A percentile compares a stretch with the other conserved stretches of the same genome.
Evolutionary conservation across 2,113 vertebrate species (phyloP).

Genomic region (Cebus imitator): DNA sequence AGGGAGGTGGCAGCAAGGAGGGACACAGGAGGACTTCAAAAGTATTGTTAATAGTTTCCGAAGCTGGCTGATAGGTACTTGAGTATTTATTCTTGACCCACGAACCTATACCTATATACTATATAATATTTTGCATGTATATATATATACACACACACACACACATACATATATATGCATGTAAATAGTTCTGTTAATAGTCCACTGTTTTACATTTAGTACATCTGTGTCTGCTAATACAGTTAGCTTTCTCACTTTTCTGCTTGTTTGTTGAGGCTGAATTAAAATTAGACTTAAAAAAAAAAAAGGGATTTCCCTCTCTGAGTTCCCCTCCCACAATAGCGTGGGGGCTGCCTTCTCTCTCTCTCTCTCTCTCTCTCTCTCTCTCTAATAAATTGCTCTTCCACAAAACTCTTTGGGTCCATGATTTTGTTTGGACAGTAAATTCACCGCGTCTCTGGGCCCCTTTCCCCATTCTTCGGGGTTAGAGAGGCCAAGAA

Average conservation of each 20-base stretch:
- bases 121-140: not conserved
- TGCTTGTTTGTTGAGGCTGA: slow-evolving; percentile 80
- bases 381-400: too few relatives aligned
- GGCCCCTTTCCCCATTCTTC: too few relatives aligned
- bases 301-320: not conserved
- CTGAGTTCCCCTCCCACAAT: too few relatives aligned
- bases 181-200: slow-evolving; percentile 88
- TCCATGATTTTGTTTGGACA: too few relatives aligned
- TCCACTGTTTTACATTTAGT: slow-evolving; percentile 80
- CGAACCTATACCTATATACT: not conserved
- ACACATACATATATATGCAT: slow-evolving; percentile 76
- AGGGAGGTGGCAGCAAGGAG: not conserved
- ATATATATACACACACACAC: too few relatives aligned
- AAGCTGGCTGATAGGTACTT: not conserved
- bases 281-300: slow-evolving; percentile 84
- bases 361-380: too few relatives aligned
- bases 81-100: not conserved
- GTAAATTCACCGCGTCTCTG: too few relatives aligned
- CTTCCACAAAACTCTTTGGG: too few relatives aligned
- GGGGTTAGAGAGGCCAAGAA: too few relatives aligned
- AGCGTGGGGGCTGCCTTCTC: too few relatives aligned
- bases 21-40: not conserved
- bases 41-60: not conserved
- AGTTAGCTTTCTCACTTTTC: slow-evolving; percentile 80
- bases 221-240: slow-evolving; percentile 81